Conservation (phyloP, 1,140 invertebrate genomes). For the Ooceraea biroi region DNA sequence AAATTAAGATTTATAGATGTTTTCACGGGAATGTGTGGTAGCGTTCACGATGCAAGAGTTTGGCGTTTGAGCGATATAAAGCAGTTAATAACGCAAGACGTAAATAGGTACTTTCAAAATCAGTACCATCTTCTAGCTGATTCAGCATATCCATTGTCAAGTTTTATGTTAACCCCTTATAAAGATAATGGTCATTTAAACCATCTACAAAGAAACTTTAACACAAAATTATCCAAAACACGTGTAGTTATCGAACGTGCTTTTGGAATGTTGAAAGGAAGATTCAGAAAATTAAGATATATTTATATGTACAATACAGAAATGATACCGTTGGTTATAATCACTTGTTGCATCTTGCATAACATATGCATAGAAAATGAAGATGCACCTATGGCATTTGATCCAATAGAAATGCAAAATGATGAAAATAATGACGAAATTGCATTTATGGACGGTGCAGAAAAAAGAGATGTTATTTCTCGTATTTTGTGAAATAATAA, state of each 20-base stretch:
- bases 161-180: constrained; percentile 41
- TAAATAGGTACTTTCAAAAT: constrained; percentile 48
- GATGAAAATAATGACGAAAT: too few species aligned
- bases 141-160: constrained; percentile 40
- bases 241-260: too few species aligned
- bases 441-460: not conserved
- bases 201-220: too few species aligned
- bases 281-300: too few species aligned
- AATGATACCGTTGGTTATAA: too few species aligned
- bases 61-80: constrained; percentile 29
- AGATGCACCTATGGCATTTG: constrained; percentile 46
- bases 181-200: constrained; percentile 45
- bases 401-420: constrained; percentile 28
- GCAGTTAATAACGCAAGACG: constrained; percentile 27
- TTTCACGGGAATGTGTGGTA: constrained; percentile 25
- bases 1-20: constrained; percentile 47
- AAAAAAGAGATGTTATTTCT: constrained; percentile 23
- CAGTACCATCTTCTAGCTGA: constrained; percentile 40
- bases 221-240: too few species aligned
- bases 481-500: not conserved
- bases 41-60: constrained; percentile 38
- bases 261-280: too few species aligned
- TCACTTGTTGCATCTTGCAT: constrained; percentile 35
- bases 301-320: too few species aligned
- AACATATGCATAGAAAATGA: constrained; percentile 32